These are phyloP conservation scores for Nettapus auritus DNA, from an alignment of 2,113 vertebrate genomes.

Conservation along the genomic window DNA sequence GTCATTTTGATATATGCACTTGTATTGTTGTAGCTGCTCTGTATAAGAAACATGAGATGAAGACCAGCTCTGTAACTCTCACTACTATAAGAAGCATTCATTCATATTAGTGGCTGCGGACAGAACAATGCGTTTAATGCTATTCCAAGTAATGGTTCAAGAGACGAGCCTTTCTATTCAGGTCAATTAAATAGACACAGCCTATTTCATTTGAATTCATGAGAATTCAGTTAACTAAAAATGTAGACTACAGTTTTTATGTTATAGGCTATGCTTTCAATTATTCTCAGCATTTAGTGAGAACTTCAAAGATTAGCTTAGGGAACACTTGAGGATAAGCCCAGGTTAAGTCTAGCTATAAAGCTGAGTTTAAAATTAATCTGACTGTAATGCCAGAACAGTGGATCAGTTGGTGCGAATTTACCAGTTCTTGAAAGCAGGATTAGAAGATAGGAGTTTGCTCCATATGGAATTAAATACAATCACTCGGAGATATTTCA, in stretches of 20 bases:
- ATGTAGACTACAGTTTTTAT: background rate
- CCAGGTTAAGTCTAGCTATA: background rate
- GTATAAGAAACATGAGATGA: background rate
- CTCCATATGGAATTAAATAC: background rate
- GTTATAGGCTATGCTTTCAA: background rate
- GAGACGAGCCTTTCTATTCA: background rate
- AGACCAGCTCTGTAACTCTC: background rate
- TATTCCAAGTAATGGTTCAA: background rate
- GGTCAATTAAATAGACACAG: background rate
- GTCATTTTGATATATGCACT: background rate
- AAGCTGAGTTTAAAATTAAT: background rate
- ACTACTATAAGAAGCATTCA: background rate
- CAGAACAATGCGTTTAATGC: background rate
- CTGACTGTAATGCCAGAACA: background rate
- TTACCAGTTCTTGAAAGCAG: background rate
- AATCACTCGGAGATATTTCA: background rate
- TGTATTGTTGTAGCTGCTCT: background rate
- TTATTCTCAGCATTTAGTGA: background rate
- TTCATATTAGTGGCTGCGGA: background rate
- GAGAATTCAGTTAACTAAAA: slow-evolving; percentile 19
- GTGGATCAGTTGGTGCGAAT: background rate
- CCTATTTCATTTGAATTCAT: slow-evolving; percentile 7
- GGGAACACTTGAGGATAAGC: background rate
- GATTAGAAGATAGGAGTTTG: background rate
- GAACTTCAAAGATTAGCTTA: background rate